A percentile compares a stretch with the other conserved stretches of the same genome.
Evolutionary conservation across 53 echinoderm and acorn worm species (phyloP).

Genomic region (Temnopleurus reevesii): DNA sequence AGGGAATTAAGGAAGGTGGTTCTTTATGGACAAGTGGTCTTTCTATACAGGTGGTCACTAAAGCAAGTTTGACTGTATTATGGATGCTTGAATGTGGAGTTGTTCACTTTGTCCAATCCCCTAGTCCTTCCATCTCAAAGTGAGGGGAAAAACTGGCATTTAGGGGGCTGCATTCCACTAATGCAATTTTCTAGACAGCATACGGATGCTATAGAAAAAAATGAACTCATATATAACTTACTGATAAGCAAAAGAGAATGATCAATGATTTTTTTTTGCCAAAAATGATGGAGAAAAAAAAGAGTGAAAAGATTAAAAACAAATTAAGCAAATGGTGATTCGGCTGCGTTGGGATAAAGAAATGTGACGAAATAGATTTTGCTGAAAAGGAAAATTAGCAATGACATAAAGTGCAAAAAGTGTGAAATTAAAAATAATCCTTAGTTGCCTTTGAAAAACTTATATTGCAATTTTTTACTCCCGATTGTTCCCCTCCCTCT

Average conservation of each 20-base stretch:
- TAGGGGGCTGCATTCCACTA: neutral
- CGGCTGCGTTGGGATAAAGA: neutral
- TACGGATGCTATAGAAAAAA: slow-evolving; percentile 12
- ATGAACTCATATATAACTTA: slow-evolving; percentile 25
- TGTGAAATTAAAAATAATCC: neutral
- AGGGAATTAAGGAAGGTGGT: too few relatives aligned
- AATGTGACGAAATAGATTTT: neutral
- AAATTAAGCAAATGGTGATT: neutral
- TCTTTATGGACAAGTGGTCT: too few relatives aligned
- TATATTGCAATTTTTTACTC: too few relatives aligned
- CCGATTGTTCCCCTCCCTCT: too few relatives aligned
- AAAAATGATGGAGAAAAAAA: slow-evolving; percentile 38
- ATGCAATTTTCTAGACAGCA: neutral
- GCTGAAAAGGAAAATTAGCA: neutral
- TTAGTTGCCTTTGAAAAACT: too few relatives aligned
- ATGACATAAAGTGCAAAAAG: neutral
- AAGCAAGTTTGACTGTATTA: too few relatives aligned
- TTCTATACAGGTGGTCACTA: too few relatives aligned
- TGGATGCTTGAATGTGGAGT: too few relatives aligned
- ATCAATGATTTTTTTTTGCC: slow-evolving; percentile 18
- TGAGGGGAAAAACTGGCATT: neutral
- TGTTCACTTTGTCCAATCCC: too few relatives aligned
- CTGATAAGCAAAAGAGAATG: slow-evolving; percentile 25
- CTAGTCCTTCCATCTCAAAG: too few relatives aligned
- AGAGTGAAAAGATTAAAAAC: slow-evolving; percentile 19